Evolutionary conservation across 1,140 invertebrate genomes (phyloP).

Genomic region (Drosophila hydei): DNA sequence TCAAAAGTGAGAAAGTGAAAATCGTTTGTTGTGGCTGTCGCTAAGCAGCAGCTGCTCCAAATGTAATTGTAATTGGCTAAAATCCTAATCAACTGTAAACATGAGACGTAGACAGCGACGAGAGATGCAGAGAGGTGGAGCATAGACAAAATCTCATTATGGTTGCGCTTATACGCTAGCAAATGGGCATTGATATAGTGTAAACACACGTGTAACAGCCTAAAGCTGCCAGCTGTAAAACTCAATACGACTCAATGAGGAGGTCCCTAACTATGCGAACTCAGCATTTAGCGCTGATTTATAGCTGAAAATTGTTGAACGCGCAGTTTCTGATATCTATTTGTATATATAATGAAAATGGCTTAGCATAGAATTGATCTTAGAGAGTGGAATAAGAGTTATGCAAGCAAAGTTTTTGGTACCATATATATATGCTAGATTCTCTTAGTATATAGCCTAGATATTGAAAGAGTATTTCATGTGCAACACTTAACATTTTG

Average conservation of each 20-base stretch:
- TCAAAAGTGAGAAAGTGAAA: slow-evolving; percentile 52
- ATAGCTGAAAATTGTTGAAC: too few relatives aligned
- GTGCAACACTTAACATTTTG: not conserved
- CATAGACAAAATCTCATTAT: slow-evolving; percentile 16
- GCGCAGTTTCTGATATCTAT: too few relatives aligned
- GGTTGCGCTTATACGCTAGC: not conserved
- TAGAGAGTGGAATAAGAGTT: too few relatives aligned
- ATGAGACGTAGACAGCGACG: slow-evolving; percentile 5
- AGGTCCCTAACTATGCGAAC: too few relatives aligned
- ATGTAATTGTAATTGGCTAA: slow-evolving; percentile 76
- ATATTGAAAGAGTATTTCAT: slow-evolving; percentile 3
- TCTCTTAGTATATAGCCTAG: too few relatives aligned
- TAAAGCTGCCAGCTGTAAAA: not conserved
- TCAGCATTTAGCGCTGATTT: too few relatives aligned
- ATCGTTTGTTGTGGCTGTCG: slow-evolving; percentile 18
- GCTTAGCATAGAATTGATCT: too few relatives aligned
- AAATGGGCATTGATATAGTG: not conserved
- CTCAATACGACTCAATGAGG: not conserved
- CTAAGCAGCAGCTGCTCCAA: slow-evolving; percentile 63
- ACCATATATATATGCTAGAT: too few relatives aligned
- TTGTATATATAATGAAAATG: too few relatives aligned
- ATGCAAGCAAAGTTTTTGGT: too few relatives aligned
- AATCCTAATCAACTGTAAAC: slow-evolving; percentile 76
- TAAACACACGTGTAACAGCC: not conserved
- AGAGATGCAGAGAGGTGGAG: not conserved